phyloP scores from a whole-genome alignment of 2,113 vertebrate genomes.

The Sisor rabdophorus region DNA sequence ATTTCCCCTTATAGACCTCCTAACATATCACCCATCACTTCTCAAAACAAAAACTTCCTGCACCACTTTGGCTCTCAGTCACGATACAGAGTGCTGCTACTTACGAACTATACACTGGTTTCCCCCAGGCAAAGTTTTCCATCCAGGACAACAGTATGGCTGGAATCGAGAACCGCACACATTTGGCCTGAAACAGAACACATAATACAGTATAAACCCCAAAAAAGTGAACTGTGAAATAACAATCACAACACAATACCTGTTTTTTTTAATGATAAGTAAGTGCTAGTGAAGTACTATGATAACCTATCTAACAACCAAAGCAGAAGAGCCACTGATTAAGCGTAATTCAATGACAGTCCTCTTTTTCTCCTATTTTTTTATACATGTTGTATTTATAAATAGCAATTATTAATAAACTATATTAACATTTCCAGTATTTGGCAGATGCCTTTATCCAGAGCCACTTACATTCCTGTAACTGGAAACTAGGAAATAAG shows the following conservation, averaged over 20 bases:
- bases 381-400: too few relatives aligned
- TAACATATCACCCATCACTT: conserved; percentile 8
- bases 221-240: neutral
- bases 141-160: conserved; percentile 96
- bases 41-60: conserved; percentile 27
- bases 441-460: too few relatives aligned
- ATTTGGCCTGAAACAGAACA: conserved; percentile 78
- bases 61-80: neutral
- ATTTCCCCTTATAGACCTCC: neutral
- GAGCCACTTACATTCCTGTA: too few relatives aligned
- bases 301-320: neutral
- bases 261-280: too few relatives aligned
- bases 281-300: neutral
- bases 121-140: conserved; percentile 94
- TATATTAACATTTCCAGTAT: too few relatives aligned
- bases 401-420: neutral
- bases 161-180: conserved; percentile 97
- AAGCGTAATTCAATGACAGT: neutral
- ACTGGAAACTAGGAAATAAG: too few relatives aligned
- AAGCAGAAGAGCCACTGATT: neutral
- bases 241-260: neutral
- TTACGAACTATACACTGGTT: conserved; percentile 99
- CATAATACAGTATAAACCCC: conserved; percentile 51
- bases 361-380: neutral
- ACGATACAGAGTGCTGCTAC: conserved; percentile 60